A percentile compares a stretch with the other conserved stretches of the same genome.
phyloP scores from a whole-genome alignment of 1,140 invertebrate genomes.

The Eupristina koningsbergeri region DNA sequence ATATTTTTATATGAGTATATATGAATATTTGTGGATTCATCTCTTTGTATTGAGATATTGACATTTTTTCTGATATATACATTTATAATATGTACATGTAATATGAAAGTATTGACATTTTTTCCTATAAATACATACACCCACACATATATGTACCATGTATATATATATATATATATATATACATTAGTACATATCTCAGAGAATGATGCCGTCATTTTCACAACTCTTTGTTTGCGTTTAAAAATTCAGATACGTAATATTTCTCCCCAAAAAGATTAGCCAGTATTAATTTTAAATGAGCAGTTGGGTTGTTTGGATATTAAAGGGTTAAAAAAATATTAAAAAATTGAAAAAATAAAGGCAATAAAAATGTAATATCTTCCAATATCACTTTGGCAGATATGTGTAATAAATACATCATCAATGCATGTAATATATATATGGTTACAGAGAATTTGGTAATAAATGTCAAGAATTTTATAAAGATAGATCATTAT shows the following conservation, averaged over 20 bases:
- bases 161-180: no score
- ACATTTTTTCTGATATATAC: not conserved
- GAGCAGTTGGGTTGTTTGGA: not conserved
- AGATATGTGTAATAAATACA: no score
- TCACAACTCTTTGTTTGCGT: not conserved
- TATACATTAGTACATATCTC: not conserved
- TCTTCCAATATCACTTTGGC: no score
- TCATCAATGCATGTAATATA: no score
- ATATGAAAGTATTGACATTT: not conserved
- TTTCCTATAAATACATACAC: not conserved
- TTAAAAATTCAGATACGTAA: not conserved
- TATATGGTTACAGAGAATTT: no score
- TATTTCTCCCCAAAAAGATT: not conserved
- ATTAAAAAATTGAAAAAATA: not conserved
- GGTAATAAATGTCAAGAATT: no score
- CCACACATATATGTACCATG: not conserved
- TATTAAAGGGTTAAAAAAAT: not conserved
- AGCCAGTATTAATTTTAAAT: not conserved
- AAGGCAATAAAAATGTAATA: no score
- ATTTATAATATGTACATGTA: not conserved
- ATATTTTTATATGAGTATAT: not conserved
- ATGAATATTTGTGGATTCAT: not conserved
- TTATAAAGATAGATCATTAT: no score
- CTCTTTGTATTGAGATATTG: not conserved
- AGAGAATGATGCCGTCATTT: not conserved